Evolutionary conservation across 2,797 vertebrate genomes (phyloP).

Genomic region (Cetoscarus ocellatus): DNA sequence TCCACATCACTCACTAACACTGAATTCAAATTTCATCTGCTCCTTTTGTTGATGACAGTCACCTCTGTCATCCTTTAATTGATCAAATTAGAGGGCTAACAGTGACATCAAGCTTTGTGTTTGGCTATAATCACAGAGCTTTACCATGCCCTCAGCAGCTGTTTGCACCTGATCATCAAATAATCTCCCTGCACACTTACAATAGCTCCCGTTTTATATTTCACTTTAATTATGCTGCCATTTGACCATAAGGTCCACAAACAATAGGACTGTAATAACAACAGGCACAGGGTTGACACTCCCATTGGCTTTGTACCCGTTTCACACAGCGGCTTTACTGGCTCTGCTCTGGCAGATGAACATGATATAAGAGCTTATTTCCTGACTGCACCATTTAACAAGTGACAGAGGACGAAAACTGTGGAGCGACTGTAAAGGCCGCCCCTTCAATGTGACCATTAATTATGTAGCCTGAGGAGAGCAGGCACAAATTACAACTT

Average conservation of each 20-base stretch:
- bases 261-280: slow-evolving; percentile 66
- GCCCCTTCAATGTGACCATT: slow-evolving; percentile 53
- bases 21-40: slow-evolving; percentile 4
- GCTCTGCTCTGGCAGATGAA: slow-evolving; percentile 57
- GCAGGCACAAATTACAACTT: slow-evolving; percentile 42
- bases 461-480: slow-evolving; percentile 54
- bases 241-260: slow-evolving; percentile 52
- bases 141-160: slow-evolving; percentile 24
- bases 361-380: slow-evolving; percentile 61
- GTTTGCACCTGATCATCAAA: slow-evolving; percentile 49
- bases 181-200: slow-evolving; percentile 37
- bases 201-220: slow-evolving; percentile 51
- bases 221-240: slow-evolving; percentile 67
- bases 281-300: slow-evolving; percentile 45
- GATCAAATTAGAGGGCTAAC: slow-evolving; percentile 32
- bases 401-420: slow-evolving; percentile 28
- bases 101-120: slow-evolving; percentile 35
- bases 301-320: slow-evolving; percentile 46
- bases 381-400: slow-evolving; percentile 36
- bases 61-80: slow-evolving; percentile 20
- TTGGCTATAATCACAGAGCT: slow-evolving; percentile 30
- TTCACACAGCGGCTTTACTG: slow-evolving; percentile 44
- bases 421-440: slow-evolving; percentile 29
- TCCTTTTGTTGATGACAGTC: not conserved
- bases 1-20: not conserved